phyloP scores from a whole-genome alignment of 1,140 invertebrate species.

The Venustaconcha ellipsiformis region DNA sequence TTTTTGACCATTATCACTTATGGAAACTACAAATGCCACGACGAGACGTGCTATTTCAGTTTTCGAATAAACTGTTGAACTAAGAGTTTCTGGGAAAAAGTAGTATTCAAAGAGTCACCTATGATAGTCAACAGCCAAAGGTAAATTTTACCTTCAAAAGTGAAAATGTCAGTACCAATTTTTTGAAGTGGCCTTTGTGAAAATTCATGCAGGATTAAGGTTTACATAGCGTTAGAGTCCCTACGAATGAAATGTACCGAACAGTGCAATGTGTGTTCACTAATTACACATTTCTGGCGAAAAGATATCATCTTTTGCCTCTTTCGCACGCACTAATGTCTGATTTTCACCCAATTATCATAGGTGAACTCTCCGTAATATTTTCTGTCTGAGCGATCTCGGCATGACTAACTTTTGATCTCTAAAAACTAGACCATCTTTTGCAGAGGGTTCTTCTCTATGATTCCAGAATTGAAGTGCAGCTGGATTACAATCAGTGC shows the following conservation, averaged over 20 bases:
- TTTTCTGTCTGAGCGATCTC: conserved; percentile 27
- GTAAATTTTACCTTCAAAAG: conserved; percentile 19
- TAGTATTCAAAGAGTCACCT: conserved; percentile 34
- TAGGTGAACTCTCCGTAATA: conserved; percentile 37
- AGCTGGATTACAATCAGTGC: not conserved
- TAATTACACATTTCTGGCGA: conserved; percentile 48
- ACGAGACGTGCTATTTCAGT: conserved; percentile 6
- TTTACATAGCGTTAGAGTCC: conserved; percentile 29
- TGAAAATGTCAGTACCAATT: conserved; percentile 31
- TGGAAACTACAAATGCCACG: not conserved
- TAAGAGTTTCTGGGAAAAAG: conserved; percentile 17
- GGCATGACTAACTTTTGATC: conserved; percentile 1
- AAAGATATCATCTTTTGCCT: conserved; percentile 33
- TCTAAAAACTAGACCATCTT: conserved; percentile 1
- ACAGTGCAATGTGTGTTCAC: conserved; percentile 34
- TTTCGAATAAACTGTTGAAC: conserved; percentile 27
- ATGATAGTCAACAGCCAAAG: conserved; percentile 31
- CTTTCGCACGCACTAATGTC: conserved; percentile 20
- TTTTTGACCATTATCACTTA: too few relatives aligned
- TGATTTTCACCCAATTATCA: conserved; percentile 39
- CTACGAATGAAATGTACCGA: conserved; percentile 27
- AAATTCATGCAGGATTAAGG: conserved; percentile 18
- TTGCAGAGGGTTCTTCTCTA: conserved; percentile 25
- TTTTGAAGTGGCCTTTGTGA: conserved; percentile 31
- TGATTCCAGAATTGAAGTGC: conserved; percentile 16